Percentiles rank a stretch among this genome's conserved stretches.
Conservation (phyloP, 2,113 vertebrate genomes). For the Dicrurus megarhynchus region DNA sequence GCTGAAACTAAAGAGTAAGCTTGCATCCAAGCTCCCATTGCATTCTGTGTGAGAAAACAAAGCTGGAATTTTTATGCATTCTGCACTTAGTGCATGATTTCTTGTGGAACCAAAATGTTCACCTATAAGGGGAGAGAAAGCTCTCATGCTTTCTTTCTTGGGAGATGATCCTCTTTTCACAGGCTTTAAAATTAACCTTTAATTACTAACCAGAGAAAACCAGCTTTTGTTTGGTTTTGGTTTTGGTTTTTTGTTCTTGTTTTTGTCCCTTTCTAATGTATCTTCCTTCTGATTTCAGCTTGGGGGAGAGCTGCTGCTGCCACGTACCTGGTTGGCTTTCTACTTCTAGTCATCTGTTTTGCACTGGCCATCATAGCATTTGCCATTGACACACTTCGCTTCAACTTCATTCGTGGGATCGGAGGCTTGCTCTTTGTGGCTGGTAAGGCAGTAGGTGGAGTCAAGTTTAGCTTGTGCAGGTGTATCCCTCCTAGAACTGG, state of each 20-base stretch:
- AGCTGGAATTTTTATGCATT: background rate
- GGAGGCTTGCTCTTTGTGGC: constrained; percentile 63
- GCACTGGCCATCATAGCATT: constrained; percentile 70
- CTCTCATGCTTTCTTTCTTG: background rate
- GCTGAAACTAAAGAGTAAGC: background rate
- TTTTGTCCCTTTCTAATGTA: background rate
- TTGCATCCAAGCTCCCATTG: background rate
- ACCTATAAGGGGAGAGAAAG: background rate
- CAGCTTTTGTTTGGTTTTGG: background rate
- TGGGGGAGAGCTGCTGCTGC: constrained; percentile 68
- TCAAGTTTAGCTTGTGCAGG: background rate
- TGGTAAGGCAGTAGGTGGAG: constrained; percentile 38
- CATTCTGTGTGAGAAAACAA: background rate
- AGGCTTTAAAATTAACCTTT: background rate
- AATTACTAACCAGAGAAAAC: background rate
- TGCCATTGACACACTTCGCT: constrained; percentile 52
- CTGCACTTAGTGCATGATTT: background rate
- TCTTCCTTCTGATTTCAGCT: constrained; percentile 41
- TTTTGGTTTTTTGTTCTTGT: background rate
- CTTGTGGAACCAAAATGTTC: background rate
- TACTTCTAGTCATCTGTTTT: constrained; percentile 64
- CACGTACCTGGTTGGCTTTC: constrained; percentile 55
- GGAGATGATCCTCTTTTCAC: background rate
- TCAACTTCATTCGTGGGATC: constrained; percentile 66
- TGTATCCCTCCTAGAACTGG: background rate